Conservation (phyloP, 2,113 vertebrate genomes). For the Leucosticte australis region DNA sequence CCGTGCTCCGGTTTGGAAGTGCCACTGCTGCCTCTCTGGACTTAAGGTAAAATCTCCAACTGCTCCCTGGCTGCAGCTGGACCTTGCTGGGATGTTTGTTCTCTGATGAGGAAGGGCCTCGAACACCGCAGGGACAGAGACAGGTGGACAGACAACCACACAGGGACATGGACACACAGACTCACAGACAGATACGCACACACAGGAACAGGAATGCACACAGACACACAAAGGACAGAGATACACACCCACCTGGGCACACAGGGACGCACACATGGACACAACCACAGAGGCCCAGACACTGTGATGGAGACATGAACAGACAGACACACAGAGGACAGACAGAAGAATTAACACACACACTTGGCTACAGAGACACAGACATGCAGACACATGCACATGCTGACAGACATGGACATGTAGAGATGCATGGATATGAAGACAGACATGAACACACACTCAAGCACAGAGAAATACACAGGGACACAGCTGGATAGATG, state of each 20-base stretch:
- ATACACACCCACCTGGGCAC: no score
- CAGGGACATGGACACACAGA: not conserved
- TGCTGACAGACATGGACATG: not conserved
- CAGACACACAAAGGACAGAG: not conserved
- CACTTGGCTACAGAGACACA: not conserved
- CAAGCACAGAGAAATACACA: not conserved
- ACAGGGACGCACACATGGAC: no score
- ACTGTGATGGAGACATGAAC: not conserved
- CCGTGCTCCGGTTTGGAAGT: not conserved
- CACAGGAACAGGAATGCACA: not conserved
- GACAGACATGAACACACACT: no score
- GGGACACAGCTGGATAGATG: not conserved
- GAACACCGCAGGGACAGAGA: not conserved
- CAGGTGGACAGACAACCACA: not conserved
- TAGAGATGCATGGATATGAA: not conserved
- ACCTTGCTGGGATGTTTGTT: not conserved
- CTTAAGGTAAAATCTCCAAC: not conserved
- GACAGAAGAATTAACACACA: not conserved
- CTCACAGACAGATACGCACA: not conserved
- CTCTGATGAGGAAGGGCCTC: not conserved
- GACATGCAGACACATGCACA: no score
- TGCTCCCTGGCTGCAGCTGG: not conserved
- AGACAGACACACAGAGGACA: not conserved
- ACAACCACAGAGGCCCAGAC: not conserved
- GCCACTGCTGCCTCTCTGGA: not conserved